These are phyloP conservation scores for Scolanthus callimorphus DNA, from an alignment of 92 coral and sea anemone species.

Conservation along the genomic window DNA sequence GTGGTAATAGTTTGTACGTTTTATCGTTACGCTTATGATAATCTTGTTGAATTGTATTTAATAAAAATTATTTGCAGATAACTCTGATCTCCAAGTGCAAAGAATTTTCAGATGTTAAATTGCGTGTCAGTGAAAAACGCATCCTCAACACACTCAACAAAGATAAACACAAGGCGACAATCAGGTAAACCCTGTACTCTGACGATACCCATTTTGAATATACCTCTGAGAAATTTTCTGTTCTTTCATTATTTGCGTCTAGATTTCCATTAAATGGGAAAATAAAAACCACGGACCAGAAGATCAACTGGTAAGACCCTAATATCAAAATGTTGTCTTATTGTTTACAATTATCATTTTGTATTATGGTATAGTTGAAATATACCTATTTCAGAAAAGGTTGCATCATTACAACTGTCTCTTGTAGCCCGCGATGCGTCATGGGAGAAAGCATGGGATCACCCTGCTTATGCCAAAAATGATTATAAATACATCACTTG, in stretches of 20 bases:
- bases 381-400: too few species aligned
- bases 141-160: slow-evolving; percentile 87
- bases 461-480: too few species aligned
- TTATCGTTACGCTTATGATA: too few species aligned
- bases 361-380: too few species aligned
- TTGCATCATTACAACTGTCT: too few species aligned
- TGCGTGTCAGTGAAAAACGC: slow-evolving; percentile 79
- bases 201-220: neutral
- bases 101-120: slow-evolving; percentile 89
- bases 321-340: too few species aligned
- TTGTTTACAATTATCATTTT: too few species aligned
- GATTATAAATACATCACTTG: too few species aligned
- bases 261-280: slow-evolving; percentile 94
- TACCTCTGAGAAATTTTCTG: neutral
- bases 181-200: slow-evolving; percentile 45
- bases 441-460: too few species aligned
- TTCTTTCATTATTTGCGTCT: neutral
- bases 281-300: slow-evolving; percentile 93
- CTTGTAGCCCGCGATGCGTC: too few species aligned
- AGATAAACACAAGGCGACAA: slow-evolving; percentile 84
- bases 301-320: slow-evolving; percentile 90
- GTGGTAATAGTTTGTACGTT: too few species aligned
- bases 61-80: slow-evolving; percentile 59
- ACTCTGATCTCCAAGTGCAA: slow-evolving; percentile 85
- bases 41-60: too few species aligned